Conservation (phyloP, 2,797 vertebrate genomes). For the Helostoma temminkii region DNA sequence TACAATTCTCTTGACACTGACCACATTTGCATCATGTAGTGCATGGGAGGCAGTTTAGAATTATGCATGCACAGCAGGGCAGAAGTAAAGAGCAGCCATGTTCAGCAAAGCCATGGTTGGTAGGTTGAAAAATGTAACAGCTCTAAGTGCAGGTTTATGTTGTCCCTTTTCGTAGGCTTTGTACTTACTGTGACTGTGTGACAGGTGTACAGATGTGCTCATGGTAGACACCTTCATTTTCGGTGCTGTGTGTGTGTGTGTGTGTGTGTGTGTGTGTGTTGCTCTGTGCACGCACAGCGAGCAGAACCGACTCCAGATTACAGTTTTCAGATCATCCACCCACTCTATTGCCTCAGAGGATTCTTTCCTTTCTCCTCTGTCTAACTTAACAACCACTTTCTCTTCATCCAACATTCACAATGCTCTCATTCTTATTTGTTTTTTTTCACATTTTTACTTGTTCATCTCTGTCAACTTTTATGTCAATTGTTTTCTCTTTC, state of each 20-base stretch:
- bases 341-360: conserved; percentile 58
- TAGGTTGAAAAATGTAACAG: background rate
- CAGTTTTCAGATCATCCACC: conserved; percentile 68
- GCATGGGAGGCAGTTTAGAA: background rate
- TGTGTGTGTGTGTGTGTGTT: conserved; percentile 12
- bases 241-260: conserved; percentile 19
- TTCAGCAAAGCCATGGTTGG: background rate
- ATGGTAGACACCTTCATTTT: conserved; percentile 25
- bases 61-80: conserved; percentile 11
- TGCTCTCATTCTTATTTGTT: conserved; percentile 72
- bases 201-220: conserved; percentile 7
- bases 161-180: conserved; percentile 7
- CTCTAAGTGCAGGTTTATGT: conserved; percentile 8
- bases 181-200: background rate
- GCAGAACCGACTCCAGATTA: conserved; percentile 60
- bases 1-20: conserved; percentile 3
- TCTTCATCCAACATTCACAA: conserved; percentile 82
- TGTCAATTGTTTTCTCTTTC: conserved; percentile 54
- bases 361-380: conserved; percentile 43
- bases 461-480: conserved; percentile 48
- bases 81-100: background rate
- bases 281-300: conserved; percentile 11
- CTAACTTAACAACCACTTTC: conserved; percentile 78
- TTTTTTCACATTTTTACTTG: conserved; percentile 23
- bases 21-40: conserved; percentile 4